Evolutionary conservation across 2,797 vertebrate genomes (phyloP).

Genomic region (Sparidentex hasta): DNA sequence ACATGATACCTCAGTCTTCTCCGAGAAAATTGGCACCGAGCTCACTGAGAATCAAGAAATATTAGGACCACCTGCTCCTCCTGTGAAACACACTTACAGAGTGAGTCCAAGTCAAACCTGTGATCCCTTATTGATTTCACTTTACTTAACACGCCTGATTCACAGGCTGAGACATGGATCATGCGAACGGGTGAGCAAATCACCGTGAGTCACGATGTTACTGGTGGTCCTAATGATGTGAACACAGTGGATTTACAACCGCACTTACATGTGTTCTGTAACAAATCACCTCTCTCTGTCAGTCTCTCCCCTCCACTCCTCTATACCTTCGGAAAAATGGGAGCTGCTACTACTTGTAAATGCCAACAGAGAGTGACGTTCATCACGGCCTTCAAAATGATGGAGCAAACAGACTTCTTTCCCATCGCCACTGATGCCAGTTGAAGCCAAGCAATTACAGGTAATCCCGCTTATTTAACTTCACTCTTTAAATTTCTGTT

Average conservation of each 20-base stretch:
- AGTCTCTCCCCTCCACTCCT: slow-evolving; percentile 5
- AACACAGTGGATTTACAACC: slow-evolving; percentile 50
- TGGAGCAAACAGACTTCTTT: not conserved
- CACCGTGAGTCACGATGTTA: slow-evolving; percentile 11
- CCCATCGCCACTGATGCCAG: not conserved
- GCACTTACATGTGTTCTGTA: slow-evolving; percentile 17
- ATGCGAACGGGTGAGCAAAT: slow-evolving; percentile 33
- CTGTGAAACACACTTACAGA: slow-evolving; percentile 22
- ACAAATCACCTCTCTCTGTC: slow-evolving; percentile 49
- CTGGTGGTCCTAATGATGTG: slow-evolving; percentile 58
- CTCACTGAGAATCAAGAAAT: slow-evolving; percentile 53
- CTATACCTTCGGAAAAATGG: slow-evolving; percentile 25
- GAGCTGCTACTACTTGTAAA: slow-evolving; percentile 11
- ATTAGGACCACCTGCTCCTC: slow-evolving; percentile 71
- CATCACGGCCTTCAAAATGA: slow-evolving; percentile 27
- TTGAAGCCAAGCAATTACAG: slow-evolving; percentile 20
- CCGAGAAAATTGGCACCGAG: slow-evolving; percentile 33
- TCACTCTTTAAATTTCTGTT: not conserved
- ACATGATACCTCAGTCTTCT: slow-evolving; percentile 41
- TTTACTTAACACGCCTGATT: slow-evolving; percentile 40
- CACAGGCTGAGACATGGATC: slow-evolving; percentile 15
- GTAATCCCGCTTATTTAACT: slow-evolving; percentile 17
- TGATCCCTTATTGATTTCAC: slow-evolving; percentile 46
- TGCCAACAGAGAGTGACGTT: slow-evolving; percentile 18
- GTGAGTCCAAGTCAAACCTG: slow-evolving; percentile 38